Base-by-base conservation (phyloP, 2,113 vertebrate species). In the Erythrolamprus reginae region DNA sequence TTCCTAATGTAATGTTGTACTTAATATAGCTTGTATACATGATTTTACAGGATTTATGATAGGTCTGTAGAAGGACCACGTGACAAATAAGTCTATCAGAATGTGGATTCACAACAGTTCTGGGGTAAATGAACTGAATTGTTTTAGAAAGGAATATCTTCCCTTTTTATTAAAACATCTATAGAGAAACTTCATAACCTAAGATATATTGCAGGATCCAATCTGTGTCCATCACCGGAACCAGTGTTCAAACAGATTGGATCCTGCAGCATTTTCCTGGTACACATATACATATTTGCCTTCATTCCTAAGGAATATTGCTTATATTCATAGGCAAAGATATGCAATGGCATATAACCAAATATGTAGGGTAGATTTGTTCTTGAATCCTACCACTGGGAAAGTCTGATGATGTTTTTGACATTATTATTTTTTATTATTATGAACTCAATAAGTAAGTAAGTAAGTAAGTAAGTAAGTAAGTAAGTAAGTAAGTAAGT, bases 1-100 rank as follows among this genome's bases (percentile, higher is more conserved):
- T 86, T 92, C 61, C 90, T 52, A 5, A 56, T 42, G 10, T 89
- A 56, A 93, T 92, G 45, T 48, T 86, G 86, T 77, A 87, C 12
- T 3, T 92, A 83, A 45, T 8, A 21, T 28, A 42, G 5, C 2
- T 58, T 13, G 45, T 61, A 50, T 15, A 24, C 19, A 42, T 17
- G 51, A 55, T 17, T 56, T 90, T 58, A 8, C 10, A 38, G 6
- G 12, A 24, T 85, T 45, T 26, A 26, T 10, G 19, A 19, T 21
- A 61, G 53, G 3, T 17, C 12, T 61, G 28, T 13, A 51, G 47
- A 85, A 50, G 47, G 38, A 84, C 23, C 19, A 51, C 38, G 45
- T 84, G 82, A 33, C 45, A 58, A 47, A 89, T 19, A 83, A 13
- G 17, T 38, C 10, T 7, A 23, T 38, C 53, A 61, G 53, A 24